A percentile compares a stretch with the other conserved stretches of the same genome.
These are phyloP conservation scores for Akabosia matsudoensis DNA, from an alignment of 1,140 invertebrate species.

Conservation along the genomic window DNA sequence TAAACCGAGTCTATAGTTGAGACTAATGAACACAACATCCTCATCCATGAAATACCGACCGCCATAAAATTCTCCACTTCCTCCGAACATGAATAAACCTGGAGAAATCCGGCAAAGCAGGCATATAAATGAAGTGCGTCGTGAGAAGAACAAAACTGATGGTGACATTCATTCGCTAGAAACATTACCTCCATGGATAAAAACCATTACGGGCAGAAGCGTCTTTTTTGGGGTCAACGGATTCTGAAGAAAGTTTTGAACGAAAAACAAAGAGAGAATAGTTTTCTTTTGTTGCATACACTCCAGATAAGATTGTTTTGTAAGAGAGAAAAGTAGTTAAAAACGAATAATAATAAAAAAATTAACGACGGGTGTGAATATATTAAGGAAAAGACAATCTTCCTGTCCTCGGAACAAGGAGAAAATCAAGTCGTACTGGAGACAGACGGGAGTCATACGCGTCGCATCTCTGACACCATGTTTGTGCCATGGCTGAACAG, in stretches of 20 bases:
- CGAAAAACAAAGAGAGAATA: constrained; percentile 26
- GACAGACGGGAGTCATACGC: constrained; percentile 61
- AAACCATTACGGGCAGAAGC: constrained; percentile 19
- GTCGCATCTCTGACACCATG: constrained; percentile 59
- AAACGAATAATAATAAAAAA: constrained; percentile 26
- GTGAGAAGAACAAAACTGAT: constrained; percentile 27
- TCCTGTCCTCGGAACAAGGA: constrained; percentile 52
- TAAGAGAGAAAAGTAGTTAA: constrained; percentile 26
- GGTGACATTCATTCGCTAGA: neutral
- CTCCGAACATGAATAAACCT: constrained; percentile 28
- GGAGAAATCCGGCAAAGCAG: constrained; percentile 26
- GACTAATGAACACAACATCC: neutral
- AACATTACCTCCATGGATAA: constrained; percentile 29
- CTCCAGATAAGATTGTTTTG: constrained; percentile 1
- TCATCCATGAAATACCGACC: constrained; percentile 6
- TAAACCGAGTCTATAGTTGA: constrained; percentile 2
- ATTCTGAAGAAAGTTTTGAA: constrained; percentile 7
- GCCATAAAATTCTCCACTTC: constrained; percentile 18
- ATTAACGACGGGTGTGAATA: constrained; percentile 23
- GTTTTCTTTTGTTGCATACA: no score
- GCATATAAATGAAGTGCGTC: constrained; percentile 16
- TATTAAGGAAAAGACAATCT: constrained; percentile 56
- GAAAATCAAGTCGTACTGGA: constrained; percentile 55
- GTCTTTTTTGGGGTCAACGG: neutral
- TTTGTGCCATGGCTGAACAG: constrained; percentile 60